phyloP scores from a whole-genome alignment of 2,888 invertebrate species.

The Halocaridina rubra region DNA sequence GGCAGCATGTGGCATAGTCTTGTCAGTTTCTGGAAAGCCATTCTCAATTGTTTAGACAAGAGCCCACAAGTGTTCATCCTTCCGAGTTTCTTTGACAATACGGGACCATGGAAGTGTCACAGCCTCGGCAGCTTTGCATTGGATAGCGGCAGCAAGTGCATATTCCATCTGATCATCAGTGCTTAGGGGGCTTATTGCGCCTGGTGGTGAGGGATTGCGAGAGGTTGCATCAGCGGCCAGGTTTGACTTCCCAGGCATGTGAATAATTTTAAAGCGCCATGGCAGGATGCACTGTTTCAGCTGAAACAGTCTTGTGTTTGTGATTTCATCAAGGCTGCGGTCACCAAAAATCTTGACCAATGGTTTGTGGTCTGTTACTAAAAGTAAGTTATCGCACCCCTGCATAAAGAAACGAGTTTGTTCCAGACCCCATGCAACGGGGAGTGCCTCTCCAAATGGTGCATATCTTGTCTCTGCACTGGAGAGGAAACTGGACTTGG shows the following conservation, averaged over 20 bases:
- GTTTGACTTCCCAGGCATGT: not conserved
- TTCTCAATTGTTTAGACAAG: too few species aligned
- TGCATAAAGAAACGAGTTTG: not conserved
- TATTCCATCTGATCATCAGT: not conserved
- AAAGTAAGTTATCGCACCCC: not conserved
- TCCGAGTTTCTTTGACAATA: not conserved
- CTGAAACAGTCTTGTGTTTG: not conserved
- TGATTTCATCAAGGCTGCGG: not conserved
- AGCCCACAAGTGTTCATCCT: too few species aligned
- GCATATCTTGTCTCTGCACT: not conserved
- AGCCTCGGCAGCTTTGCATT: not conserved
- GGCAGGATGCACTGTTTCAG: not conserved
- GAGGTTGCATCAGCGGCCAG: not conserved
- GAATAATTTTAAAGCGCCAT: not conserved
- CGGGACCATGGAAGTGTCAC: not conserved
- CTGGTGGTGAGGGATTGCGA: not conserved
- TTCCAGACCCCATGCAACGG: not conserved
- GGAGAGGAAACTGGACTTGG: not conserved
- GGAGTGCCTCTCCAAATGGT: not conserved
- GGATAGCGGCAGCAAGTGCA: not conserved
- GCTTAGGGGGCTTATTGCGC: not conserved
- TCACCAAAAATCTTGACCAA: not conserved
- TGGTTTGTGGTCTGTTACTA: too few species aligned
- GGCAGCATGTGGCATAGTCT: not conserved
- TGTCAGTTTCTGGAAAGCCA: too few species aligned